A percentile compares a stretch with the other conserved stretches of the same genome.
Conservation (phyloP, 2,888 invertebrate genomes). For the Clitarchus hookeri region DNA sequence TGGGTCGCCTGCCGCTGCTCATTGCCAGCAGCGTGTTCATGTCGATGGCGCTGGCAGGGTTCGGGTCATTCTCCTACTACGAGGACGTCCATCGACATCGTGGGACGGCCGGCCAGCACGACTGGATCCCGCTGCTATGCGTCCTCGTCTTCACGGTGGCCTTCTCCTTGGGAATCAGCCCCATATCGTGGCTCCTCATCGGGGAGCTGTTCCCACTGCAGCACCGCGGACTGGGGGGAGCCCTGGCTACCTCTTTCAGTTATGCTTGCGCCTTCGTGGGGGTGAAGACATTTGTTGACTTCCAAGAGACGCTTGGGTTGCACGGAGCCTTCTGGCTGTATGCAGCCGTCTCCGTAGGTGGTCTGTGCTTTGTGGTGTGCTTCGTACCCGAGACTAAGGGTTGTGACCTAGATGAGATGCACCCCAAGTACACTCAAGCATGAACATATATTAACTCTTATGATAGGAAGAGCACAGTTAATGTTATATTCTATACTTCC, state of each 20-base stretch:
- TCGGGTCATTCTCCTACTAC: conserved; percentile 84
- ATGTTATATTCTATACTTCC: background rate
- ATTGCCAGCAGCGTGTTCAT: conserved; percentile 83
- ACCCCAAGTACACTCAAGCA: conserved; percentile 64
- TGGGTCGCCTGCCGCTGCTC: conserved; percentile 80
- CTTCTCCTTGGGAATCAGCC: conserved; percentile 85
- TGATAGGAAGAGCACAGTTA: conserved; percentile 14
- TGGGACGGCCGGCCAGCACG: conserved; percentile 62
- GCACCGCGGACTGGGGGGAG: conserved; percentile 83
- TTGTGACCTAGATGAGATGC: conserved; percentile 86
- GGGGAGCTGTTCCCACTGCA: conserved; percentile 83
- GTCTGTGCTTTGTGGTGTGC: conserved; percentile 81
- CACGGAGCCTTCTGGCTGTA: conserved; percentile 90
- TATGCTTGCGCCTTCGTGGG: conserved; percentile 86
- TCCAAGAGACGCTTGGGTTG: conserved; percentile 73
- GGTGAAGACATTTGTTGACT: conserved; percentile 85
- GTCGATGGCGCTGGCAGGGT: conserved; percentile 83
- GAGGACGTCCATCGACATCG: conserved; percentile 65
- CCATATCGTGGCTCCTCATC: conserved; percentile 83
- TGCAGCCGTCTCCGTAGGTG: conserved; percentile 78
- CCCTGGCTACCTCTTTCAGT: conserved; percentile 83
- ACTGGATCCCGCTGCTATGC: conserved; percentile 83
- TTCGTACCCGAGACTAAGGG: conserved; percentile 92
- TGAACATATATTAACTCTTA: background rate
- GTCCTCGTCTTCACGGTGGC: conserved; percentile 83